Evolutionary conservation across 2,797 vertebrate genomes (phyloP).

Genomic region (Nannoperca australis): DNA sequence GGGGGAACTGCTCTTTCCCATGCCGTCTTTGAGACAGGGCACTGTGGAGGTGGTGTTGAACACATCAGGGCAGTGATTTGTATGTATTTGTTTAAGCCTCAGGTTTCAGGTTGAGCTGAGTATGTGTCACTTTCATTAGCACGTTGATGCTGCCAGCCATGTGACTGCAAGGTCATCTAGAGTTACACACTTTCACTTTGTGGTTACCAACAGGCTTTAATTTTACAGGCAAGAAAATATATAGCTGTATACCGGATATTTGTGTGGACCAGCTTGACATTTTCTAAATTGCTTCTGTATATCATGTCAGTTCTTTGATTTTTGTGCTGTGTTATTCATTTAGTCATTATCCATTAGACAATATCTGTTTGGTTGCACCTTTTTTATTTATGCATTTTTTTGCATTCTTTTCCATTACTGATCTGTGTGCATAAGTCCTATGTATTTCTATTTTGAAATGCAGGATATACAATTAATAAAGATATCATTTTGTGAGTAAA

Average conservation of each 20-base stretch:
- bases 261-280: neutral
- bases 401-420: neutral
- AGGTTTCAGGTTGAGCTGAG: constrained; percentile 68
- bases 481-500: constrained; percentile 32
- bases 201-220: constrained; percentile 44
- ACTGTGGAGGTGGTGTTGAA: constrained; percentile 54
- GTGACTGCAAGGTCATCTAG: constrained; percentile 65
- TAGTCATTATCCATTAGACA: neutral
- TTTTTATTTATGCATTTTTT: neutral
- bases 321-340: neutral
- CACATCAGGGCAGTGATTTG: constrained; percentile 71
- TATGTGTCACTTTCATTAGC: constrained; percentile 80
- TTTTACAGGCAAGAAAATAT: constrained; percentile 37
- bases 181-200: constrained; percentile 58
- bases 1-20: constrained; percentile 27
- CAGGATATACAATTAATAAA: constrained; percentile 2
- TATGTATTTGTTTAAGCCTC: constrained; percentile 76
- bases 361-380: neutral
- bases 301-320: constrained; percentile 10
- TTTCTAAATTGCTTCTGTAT: constrained; percentile 25
- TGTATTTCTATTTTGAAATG: constrained; percentile 12
- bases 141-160: constrained; percentile 53
- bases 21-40: constrained; percentile 38
- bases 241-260: neutral
- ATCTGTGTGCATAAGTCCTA: neutral